Base-by-base conservation (phyloP, 2,113 vertebrate genomes). In the Colius striatus region DNA sequence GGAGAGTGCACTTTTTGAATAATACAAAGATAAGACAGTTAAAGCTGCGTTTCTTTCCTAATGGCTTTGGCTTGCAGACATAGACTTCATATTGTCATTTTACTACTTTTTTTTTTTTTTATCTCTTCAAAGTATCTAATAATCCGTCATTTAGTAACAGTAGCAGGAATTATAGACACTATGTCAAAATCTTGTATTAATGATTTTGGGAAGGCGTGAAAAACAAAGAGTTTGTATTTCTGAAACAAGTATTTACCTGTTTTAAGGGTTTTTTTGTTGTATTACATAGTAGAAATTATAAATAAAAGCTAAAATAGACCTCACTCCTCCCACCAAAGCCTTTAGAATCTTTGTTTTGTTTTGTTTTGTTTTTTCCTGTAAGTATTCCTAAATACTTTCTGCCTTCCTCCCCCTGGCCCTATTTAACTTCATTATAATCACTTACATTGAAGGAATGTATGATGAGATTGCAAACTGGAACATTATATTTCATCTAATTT, bases 371-470 rank as follows among this genome's bases (percentile, higher is more conserved):
- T 61, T 68, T 77, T 50, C 23, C 54, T 83, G 11, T 4, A 71
- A 19, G 65, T 86, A 80, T 73, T 90, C 16, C 5, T 14, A 66
- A 73, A 50, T 51, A 22, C 5, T 55, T 93, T 65, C 45, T 65
- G 10, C 9, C 7, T n/a, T 7, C 6, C 3, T 11, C 12, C 3
- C 3, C 4, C 16, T 5, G 2, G 5, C 20, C 30, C 73, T 58
- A 77, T 61, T 90, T 60, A 43, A 54, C 3, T 84, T 6, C 10
- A 54, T 67, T 78, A 17, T 2, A 32, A 21, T 27, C 25, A 72
- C 30, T 4, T 70, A 1, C 63, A 19, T 13, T 63, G 48, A 89
- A 84, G 8, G 17, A 38, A 48, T 29, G 27, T 16, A 5, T 16
- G 62, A 76, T 18, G 12, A 71, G 47, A 63, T 10, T 67, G 22